Evolutionary conservation across 2,888 invertebrate species (phyloP).

Genomic region (Griposia aprilina): DNA sequence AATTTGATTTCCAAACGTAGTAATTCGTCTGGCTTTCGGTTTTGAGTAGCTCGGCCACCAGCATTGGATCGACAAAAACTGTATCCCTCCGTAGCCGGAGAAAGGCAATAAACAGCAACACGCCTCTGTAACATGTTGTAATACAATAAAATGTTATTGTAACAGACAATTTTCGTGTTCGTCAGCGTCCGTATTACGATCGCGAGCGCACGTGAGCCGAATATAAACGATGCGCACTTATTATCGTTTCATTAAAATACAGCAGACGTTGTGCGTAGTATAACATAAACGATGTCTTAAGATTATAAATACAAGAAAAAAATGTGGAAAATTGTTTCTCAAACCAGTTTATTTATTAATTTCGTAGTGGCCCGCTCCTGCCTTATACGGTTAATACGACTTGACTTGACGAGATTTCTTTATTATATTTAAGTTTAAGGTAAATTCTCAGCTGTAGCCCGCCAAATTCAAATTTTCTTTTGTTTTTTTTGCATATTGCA

Average conservation of each 20-base stretch:
- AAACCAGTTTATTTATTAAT: background rate
- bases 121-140: conserved; percentile 51
- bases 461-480: too few species aligned
- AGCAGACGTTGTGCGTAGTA: conserved; percentile 22
- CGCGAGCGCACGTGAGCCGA: conserved; percentile 51
- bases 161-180: conserved; percentile 51
- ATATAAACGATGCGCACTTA: conserved; percentile 38
- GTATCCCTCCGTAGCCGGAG: background rate
- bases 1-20: too few species aligned
- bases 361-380: background rate
- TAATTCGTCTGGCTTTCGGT: background rate
- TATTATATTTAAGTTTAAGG: background rate
- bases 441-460: too few species aligned
- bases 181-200: conserved; percentile 57
- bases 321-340: background rate
- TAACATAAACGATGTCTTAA: conserved; percentile 17
- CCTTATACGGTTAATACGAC: background rate
- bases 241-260: conserved; percentile 51
- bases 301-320: background rate
- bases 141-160: conserved; percentile 56
- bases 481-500: too few species aligned
- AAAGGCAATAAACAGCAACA: conserved; percentile 36
- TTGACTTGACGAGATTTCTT: background rate
- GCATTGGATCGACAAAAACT: background rate
- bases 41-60: background rate